Evolutionary conservation across 2,888 invertebrate species (phyloP).

Genomic region (Drosophila cracens): DNA sequence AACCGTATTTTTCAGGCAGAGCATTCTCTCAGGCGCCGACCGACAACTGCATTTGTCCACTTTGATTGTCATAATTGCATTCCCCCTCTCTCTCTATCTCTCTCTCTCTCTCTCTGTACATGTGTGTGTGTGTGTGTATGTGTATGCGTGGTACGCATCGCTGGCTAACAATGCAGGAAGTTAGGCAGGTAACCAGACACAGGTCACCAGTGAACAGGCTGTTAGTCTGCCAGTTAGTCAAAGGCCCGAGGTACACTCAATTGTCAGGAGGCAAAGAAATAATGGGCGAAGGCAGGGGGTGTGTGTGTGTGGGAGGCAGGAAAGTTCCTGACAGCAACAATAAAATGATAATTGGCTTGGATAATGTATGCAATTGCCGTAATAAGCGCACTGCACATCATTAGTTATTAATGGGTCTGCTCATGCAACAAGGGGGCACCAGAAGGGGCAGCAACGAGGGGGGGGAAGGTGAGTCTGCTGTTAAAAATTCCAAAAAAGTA

Average conservation of each 20-base stretch:
- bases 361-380: constrained; percentile 71
- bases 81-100: constrained; percentile 2
- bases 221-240: constrained; percentile 27
- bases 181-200: constrained; percentile 11
- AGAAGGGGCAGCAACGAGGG: background rate
- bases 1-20: background rate
- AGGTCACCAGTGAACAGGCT: constrained; percentile 8
- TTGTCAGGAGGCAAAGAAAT: background rate
- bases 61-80: constrained; percentile 77
- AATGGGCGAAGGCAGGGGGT: background rate
- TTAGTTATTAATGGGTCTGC: constrained; percentile 74
- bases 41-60: constrained; percentile 68
- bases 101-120: constrained; percentile 37
- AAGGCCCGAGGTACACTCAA: background rate
- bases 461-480: background rate
- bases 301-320: background rate
- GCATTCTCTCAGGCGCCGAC: constrained; percentile 36
- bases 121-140: constrained; percentile 13
- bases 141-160: constrained; percentile 23
- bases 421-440: background rate
- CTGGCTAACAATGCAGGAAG: constrained; percentile 27
- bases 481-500: constrained; percentile 25
- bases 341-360: constrained; percentile 69
- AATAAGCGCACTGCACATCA: constrained; percentile 77
- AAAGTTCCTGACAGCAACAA: constrained; percentile 34